phyloP scores from a whole-genome alignment of 2,113 vertebrate genomes.

The Tychaedon coryphoeus region DNA sequence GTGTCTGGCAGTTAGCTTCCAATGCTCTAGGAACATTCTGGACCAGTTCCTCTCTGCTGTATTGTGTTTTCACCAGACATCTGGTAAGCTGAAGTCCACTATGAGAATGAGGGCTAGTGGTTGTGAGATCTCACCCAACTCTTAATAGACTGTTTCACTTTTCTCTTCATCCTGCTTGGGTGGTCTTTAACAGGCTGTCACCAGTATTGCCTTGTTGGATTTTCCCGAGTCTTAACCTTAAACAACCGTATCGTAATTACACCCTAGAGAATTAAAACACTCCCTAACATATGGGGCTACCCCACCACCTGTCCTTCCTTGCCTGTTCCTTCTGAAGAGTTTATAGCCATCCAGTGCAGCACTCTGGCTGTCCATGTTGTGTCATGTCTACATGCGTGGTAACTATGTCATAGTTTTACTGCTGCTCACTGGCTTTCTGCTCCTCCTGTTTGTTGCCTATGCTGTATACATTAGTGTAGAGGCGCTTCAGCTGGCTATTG shows the following conservation, averaged over 20 bases:
- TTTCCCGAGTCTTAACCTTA: neutral
- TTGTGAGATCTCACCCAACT: neutral
- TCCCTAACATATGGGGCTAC: neutral
- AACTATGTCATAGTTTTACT: neutral
- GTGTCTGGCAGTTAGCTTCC: neutral
- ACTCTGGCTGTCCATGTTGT: neutral
- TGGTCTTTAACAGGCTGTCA: neutral
- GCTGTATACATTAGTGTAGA: neutral
- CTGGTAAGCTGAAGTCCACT: neutral
- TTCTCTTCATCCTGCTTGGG: neutral
- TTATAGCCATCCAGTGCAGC: neutral
- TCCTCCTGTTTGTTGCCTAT: neutral
- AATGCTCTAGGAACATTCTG: neutral
- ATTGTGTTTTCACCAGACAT: neutral
- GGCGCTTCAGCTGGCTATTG: neutral
- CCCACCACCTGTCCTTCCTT: neutral
- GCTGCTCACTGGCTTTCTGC: neutral
- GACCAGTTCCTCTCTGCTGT: neutral
- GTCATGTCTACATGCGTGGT: neutral
- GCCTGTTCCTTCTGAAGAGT: neutral
- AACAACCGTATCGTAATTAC: rapidly evolving
- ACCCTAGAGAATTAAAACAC: neutral
- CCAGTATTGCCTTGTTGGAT: neutral
- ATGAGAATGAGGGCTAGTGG: neutral
- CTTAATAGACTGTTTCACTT: rapidly evolving